These are phyloP conservation scores for Dicyrtoma fusca DNA, from an alignment of 2,888 invertebrate genomes.

Conservation along the genomic window DNA sequence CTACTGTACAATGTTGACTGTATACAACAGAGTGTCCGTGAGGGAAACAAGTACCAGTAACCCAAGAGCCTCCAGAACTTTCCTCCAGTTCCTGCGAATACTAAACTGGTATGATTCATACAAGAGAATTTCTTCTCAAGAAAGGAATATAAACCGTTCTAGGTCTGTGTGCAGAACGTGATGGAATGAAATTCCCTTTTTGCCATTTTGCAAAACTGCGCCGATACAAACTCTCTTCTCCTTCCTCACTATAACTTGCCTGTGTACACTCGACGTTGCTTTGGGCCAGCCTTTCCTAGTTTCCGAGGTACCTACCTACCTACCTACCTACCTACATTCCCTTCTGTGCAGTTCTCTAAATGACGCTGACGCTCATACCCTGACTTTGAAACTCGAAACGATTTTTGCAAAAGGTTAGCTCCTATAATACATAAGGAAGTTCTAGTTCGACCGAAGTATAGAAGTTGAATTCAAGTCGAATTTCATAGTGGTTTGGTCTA, in stretches of 20 bases:
- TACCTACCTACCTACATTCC: constrained; percentile 1
- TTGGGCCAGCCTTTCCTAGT: no score
- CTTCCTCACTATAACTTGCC: background rate
- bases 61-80: background rate
- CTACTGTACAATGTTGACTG: no score
- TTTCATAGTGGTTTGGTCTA: no score
- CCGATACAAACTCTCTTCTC: constrained; percentile 29
- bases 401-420: constrained; percentile 8
- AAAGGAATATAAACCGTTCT: constrained; percentile 21
- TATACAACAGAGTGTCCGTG: background rate
- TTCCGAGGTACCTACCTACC: background rate
- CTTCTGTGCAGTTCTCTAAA: background rate
- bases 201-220: constrained; percentile 35
- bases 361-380: constrained; percentile 1
- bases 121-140: constrained; percentile 19
- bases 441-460: no score
- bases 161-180: constrained; percentile 28
- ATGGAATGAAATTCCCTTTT: constrained; percentile 27
- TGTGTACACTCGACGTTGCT: background rate
- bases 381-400: constrained; percentile 29
- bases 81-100: constrained; percentile 9
- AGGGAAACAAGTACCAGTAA: background rate
- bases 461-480: no score
- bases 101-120: constrained; percentile 17
- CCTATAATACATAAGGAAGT: constrained; percentile 2